Percentiles rank a stretch among this genome's conserved stretches.
Conservation (phyloP, 2,888 invertebrate genomes). For the Eupithecia pulchellata region DNA sequence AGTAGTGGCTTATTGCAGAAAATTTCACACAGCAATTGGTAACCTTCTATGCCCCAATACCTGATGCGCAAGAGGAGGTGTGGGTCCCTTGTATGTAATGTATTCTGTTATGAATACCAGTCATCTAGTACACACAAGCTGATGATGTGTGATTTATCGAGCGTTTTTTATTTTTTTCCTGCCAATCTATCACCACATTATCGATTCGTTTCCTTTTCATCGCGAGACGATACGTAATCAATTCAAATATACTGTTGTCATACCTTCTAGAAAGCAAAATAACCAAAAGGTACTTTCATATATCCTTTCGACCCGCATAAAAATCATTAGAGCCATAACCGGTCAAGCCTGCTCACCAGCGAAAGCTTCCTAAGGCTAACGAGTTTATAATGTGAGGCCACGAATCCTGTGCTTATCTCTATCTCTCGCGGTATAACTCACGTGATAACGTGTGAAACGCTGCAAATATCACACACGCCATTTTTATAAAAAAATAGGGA, state of each 20-base stretch:
- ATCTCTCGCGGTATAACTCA: constrained; percentile 74
- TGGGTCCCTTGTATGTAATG: no score
- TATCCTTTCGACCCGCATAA: constrained; percentile 8
- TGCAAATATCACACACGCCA: constrained; percentile 43
- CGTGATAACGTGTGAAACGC: constrained; percentile 64
- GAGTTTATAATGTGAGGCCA: constrained; percentile 78
- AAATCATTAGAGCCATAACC: constrained; percentile 35
- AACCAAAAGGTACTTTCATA: neutral
- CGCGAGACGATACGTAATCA: no score
- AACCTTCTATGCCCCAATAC: neutral
- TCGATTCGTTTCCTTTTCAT: no score
- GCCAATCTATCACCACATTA: neutral
- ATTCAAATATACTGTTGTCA: no score
- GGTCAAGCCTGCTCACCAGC: constrained; percentile 59
- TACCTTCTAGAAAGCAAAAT: neutral
- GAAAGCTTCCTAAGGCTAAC: constrained; percentile 70
- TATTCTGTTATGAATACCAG: no score
- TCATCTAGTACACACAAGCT: no score
- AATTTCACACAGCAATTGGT: neutral
- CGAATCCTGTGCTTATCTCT: constrained; percentile 71
- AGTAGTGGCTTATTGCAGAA: neutral
- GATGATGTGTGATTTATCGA: no score
- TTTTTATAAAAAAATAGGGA: constrained; percentile 2
- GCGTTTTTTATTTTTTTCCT: no score
- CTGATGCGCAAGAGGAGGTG: no score